Conservation (phyloP, 2,888 invertebrate species). For the Trachelus tabidus region DNA sequence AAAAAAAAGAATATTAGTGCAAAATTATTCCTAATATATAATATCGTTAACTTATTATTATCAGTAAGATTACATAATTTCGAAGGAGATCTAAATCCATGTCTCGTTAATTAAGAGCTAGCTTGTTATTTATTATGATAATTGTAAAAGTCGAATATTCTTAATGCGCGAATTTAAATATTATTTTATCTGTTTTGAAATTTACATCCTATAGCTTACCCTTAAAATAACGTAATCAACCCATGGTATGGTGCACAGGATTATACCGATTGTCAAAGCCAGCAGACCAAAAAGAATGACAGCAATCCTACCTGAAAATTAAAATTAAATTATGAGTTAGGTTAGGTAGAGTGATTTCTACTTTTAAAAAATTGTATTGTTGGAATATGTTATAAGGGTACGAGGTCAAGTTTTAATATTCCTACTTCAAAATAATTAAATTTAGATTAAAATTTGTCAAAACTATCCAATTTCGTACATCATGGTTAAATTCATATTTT, state of each 20-base stretch:
- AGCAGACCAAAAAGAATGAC: conserved; percentile 84
- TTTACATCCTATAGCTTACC: conserved; percentile 67
- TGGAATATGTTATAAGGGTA: background rate
- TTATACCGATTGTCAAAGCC: conserved; percentile 82
- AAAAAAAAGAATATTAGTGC: background rate
- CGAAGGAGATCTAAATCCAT: background rate
- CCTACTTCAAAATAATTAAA: background rate
- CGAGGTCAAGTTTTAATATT: background rate
- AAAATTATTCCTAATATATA: background rate
- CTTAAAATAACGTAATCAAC: conserved; percentile 87
- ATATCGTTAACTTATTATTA: background rate
- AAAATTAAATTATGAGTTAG: conserved; percentile 32
- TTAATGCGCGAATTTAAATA: too few species aligned
- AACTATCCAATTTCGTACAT: background rate
- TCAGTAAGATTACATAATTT: background rate
- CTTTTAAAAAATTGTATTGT: background rate
- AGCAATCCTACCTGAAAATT: conserved; percentile 81
- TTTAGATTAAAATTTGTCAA: background rate
- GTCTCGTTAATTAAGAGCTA: background rate
- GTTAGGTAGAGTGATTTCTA: background rate
- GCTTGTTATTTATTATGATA: background rate
- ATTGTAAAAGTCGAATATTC: too few species aligned
- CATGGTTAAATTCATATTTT: too few species aligned
- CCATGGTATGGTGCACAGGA: conserved; percentile 89
- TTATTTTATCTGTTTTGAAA: too few species aligned